A percentile compares a stretch with the other conserved stretches of the same genome.
Evolutionary conservation across 2,797 vertebrate species (phyloP).

Genomic region (Hylomyscus alleni): DNA sequence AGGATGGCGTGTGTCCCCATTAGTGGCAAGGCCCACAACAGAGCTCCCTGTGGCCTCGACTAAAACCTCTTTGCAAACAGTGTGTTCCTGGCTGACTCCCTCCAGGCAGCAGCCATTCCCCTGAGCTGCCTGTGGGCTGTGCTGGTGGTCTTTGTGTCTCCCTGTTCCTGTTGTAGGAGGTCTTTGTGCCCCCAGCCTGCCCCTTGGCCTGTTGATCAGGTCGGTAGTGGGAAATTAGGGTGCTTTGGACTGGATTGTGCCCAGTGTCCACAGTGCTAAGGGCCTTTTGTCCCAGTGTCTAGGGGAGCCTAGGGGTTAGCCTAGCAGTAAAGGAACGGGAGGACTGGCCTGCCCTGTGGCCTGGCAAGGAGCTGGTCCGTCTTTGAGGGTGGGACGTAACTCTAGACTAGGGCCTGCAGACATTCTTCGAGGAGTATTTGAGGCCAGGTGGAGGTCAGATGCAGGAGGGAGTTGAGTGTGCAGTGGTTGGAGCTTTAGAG

Average conservation of each 20-base stretch:
- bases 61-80: conserved; percentile 82
- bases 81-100: conserved; percentile 76
- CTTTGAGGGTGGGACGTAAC: neutral
- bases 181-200: neutral
- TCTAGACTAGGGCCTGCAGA: neutral
- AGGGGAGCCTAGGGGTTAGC: neutral
- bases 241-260: neutral
- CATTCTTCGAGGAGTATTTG: accelerated
- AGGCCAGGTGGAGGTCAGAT: neutral
- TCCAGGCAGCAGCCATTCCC: conserved; percentile 60
- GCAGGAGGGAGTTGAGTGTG: accelerated
- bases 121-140: conserved; percentile 64
- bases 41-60: conserved; percentile 69
- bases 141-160: neutral
- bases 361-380: neutral
- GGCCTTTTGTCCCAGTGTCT: neutral
- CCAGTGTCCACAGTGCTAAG: neutral
- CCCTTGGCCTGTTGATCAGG: neutral
- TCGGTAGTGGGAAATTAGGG: neutral
- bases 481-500: neutral
- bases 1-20: conserved; percentile 87
- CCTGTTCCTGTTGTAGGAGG: neutral
- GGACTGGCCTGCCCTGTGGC: neutral
- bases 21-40: conserved; percentile 77
- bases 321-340: neutral